phyloP scores from a whole-genome alignment of 2,888 invertebrate genomes.

The Amphimallon solstitiale region DNA sequence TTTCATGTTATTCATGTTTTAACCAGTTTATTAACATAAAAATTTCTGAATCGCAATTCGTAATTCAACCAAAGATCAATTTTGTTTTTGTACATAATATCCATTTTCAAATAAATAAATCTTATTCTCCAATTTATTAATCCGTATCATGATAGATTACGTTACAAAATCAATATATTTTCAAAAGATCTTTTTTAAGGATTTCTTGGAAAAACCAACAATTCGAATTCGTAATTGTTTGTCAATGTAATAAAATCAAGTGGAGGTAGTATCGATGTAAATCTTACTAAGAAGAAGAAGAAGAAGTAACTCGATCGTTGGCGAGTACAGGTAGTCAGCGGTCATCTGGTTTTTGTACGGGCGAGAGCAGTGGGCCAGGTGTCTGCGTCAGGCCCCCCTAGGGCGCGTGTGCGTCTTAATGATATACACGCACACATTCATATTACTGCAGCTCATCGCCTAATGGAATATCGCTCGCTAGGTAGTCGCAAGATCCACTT shows the following conservation, averaged over 20 bases:
- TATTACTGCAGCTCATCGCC: constrained; percentile 32
- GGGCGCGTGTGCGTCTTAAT: constrained; percentile 48
- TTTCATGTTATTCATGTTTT: too few species aligned
- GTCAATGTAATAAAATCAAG: background rate
- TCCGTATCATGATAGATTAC: too few species aligned
- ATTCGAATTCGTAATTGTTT: too few species aligned
- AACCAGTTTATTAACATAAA: too few species aligned
- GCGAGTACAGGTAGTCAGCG: constrained; percentile 39
- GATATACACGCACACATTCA: constrained; percentile 43
- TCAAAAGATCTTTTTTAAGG: too few species aligned
- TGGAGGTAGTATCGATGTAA: constrained; percentile 34
- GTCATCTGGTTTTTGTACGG: constrained; percentile 43
- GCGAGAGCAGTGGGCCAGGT: constrained; percentile 46
- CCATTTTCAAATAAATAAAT: too few species aligned
- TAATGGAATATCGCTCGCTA: constrained; percentile 46
- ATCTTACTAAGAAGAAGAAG: constrained; percentile 19
- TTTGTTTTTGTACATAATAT: too few species aligned
- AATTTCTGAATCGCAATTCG: too few species aligned
- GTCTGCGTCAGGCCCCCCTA: constrained; percentile 46
- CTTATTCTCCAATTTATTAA: too few species aligned
- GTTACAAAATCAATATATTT: too few species aligned
- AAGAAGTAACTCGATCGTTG: constrained; percentile 26
- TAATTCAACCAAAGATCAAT: too few species aligned
- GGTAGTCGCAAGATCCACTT: constrained; percentile 45
- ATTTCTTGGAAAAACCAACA: too few species aligned